Evolutionary conservation across 1,140 invertebrate genomes (phyloP).

Genomic region (Drosophila nigrodunni): DNA sequence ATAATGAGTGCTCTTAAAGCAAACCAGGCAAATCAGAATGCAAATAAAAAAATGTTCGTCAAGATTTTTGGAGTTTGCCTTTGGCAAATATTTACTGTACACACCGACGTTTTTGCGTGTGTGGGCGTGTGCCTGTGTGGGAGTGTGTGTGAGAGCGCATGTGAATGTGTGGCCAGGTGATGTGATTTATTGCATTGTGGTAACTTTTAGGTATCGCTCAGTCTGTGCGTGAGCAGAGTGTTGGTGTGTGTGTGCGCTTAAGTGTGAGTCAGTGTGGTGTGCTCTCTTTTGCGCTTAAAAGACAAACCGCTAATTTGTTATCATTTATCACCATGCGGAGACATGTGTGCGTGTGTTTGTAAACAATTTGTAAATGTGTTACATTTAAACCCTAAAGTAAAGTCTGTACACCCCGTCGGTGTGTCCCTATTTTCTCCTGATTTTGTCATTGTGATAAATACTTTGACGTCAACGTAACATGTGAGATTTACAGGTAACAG

Average conservation of each 20-base stretch:
- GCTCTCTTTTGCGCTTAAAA: slow-evolving; percentile 69
- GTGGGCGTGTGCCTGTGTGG: neutral
- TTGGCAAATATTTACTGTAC: slow-evolving; percentile 31
- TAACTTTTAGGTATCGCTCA: slow-evolving; percentile 68
- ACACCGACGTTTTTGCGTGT: slow-evolving; percentile 7
- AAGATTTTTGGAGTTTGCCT: neutral
- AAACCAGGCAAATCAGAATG: neutral
- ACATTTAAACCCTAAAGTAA: slow-evolving; percentile 77
- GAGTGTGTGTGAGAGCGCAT: slow-evolving; percentile 15
- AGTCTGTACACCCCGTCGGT: slow-evolving; percentile 37
- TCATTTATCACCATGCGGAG: slow-evolving; percentile 72
- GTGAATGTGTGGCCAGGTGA: slow-evolving; percentile 60
- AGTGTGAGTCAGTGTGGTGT: slow-evolving; percentile 9
- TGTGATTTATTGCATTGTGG: slow-evolving; percentile 77
- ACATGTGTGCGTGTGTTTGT: slow-evolving; percentile 55
- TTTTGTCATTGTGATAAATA: slow-evolving; percentile 79
- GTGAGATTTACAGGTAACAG: slow-evolving; percentile 33
- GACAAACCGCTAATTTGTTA: slow-evolving; percentile 79
- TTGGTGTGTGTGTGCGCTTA: slow-evolving; percentile 1
- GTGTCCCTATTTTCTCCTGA: slow-evolving; percentile 43
- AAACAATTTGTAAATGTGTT: slow-evolving; percentile 79
- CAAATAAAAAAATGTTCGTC: neutral
- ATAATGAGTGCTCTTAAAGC: neutral
- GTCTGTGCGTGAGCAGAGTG: slow-evolving; percentile 7
- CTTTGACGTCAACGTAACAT: slow-evolving; percentile 67